Evolutionary conservation across 2,888 invertebrate species (phyloP), one percentile per base, ranked within the genome.

Genomic region (Mechanitis messenoides): DNA sequence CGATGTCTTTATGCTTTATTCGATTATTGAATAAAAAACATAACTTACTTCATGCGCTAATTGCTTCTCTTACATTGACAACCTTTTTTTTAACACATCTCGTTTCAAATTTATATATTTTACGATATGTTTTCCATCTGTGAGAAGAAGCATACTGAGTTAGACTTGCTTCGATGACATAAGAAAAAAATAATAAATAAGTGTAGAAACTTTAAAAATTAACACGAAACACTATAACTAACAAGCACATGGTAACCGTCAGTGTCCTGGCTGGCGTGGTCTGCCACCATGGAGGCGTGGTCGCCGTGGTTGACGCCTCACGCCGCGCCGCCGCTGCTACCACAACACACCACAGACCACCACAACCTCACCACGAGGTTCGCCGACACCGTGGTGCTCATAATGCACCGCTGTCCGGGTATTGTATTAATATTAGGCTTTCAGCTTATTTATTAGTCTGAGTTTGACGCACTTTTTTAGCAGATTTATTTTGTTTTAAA

Each of bases 391-490:
- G 3, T 85, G 2, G 66, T 62, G 2, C 75, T 76, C 47, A 58
- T 80, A 59, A 85, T 85, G 74, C 64, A 68, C 0, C 81, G 78
- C 47, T 84, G 83, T 66, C 79, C 81, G 31, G 87, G 86, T 86
- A 5, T 75, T 71, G 58, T 50, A 31, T 31, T 9, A 2, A 31
- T 42, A 11, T 42, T 9, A 9, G 20, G 9, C 9, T 42, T 42
- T 42, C 9, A 42, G 11, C 7, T 42, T 42, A 9, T 35, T 2
- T 35, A 35, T 5, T 3, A 35, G 6, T 35, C 42, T 42, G 42
- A 42, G 9, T 42, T 42, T 42, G 9, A 1, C 50, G 31, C 6
- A 3, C 2, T 31, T 12, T 31, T 4, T 50, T 31, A 0, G 3
- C 1, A 31, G 6, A 3, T 4, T 46, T 28, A 5, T 50, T 28